Evolutionary conservation across 2,888 invertebrate species (phyloP).

Genomic region (Dinocampus coccinellae): DNA sequence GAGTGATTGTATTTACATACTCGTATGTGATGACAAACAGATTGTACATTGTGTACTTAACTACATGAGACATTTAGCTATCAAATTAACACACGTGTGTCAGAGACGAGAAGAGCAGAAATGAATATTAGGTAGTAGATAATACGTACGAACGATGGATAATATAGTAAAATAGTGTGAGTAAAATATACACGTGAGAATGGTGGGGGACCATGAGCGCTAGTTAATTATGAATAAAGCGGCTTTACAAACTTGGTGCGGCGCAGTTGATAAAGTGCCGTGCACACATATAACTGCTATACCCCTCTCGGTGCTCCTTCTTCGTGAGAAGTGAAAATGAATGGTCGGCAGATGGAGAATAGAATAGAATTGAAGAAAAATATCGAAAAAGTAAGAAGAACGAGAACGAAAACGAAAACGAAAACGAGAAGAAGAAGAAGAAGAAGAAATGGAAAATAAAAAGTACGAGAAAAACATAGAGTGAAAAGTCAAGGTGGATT

Average conservation of each 20-base stretch:
- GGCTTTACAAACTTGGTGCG: slow-evolving; percentile 34
- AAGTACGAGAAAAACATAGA: not conserved
- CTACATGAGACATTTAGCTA: slow-evolving; percentile 29
- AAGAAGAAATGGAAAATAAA: not conserved
- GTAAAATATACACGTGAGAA: not conserved
- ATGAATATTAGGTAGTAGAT: no score
- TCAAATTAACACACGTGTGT: slow-evolving; percentile 34
- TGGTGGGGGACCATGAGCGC: slow-evolving; percentile 8
- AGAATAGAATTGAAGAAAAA: slow-evolving; percentile 16
- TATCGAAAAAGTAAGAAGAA: not conserved
- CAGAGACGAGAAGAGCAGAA: no score
- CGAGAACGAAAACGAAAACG: slow-evolving; percentile 8
- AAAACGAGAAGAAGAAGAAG: not conserved
- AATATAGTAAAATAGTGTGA: not conserved
- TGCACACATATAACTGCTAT: slow-evolving; percentile 15
- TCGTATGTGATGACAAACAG: slow-evolving; percentile 10
- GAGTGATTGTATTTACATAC: not conserved
- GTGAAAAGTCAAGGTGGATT: slow-evolving; percentile 6
- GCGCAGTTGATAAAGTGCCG: slow-evolving; percentile 36
- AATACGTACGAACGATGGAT: not conserved
- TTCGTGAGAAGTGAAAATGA: slow-evolving; percentile 22
- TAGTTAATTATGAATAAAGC: slow-evolving; percentile 40
- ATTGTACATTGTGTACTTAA: slow-evolving; percentile 1
- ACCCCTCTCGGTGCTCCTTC: slow-evolving; percentile 6
- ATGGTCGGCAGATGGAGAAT: slow-evolving; percentile 37